phyloP scores from a whole-genome alignment of 2,888 invertebrate species.

The Octonoba sinensis region DNA sequence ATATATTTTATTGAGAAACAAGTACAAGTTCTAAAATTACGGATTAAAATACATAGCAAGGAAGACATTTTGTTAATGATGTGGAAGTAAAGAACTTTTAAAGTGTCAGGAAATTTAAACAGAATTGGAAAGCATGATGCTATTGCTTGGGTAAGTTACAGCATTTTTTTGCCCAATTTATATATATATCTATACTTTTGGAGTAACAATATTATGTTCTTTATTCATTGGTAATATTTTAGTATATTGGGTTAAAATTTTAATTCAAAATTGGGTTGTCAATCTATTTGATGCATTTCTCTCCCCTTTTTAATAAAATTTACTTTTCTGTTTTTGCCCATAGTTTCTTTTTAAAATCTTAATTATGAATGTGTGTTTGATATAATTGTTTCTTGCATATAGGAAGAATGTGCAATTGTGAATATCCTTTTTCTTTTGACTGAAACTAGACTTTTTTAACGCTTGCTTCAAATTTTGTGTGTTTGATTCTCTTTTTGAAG shows the following conservation, averaged over 20 bases:
- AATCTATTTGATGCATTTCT: no score
- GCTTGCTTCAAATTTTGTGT: constrained; percentile 51
- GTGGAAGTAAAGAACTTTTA: constrained; percentile 56
- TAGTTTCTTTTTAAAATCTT: no score
- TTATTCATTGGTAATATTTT: constrained; percentile 9
- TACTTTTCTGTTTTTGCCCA: no score
- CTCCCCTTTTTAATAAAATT: no score
- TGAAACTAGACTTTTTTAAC: background rate
- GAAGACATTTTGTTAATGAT: constrained; percentile 45
- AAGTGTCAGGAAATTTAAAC: constrained; percentile 58
- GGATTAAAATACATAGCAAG: constrained; percentile 38
- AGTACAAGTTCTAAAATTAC: no score
- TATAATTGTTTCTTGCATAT: no score
- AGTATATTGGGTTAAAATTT: no score
- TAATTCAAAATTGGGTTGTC: no score
- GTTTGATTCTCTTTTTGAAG: constrained; percentile 57
- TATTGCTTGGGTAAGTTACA: constrained; percentile 55
- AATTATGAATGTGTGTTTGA: no score
- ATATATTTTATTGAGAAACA: background rate
- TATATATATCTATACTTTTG: constrained; percentile 36
- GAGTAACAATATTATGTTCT: constrained; percentile 38
- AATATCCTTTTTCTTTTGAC: constrained; percentile 1
- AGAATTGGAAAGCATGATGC: constrained; percentile 51
- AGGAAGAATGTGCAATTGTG: constrained; percentile 22
- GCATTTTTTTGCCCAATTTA: constrained; percentile 60